Conservation (phyloP, 2,888 invertebrate genomes). For the Troides oblongomaculatus region DNA sequence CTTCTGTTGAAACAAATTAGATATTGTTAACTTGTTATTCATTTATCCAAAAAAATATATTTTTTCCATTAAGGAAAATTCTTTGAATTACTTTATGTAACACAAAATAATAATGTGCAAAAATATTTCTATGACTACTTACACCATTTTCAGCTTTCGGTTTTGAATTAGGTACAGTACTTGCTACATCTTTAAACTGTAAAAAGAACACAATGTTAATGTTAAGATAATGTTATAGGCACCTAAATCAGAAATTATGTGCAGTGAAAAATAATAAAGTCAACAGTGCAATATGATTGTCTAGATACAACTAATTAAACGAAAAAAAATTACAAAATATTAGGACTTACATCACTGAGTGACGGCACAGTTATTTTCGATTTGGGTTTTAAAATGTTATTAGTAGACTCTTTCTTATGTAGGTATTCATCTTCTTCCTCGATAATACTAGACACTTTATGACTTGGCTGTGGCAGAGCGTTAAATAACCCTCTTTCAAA, state of each 20-base stretch:
- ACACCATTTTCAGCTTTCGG: conserved; percentile 64
- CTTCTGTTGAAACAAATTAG: conserved; percentile 62
- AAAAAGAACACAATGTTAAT: conserved; percentile 40
- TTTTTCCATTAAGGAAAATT: neutral
- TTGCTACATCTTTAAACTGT: conserved; percentile 82
- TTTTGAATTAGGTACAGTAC: conserved; percentile 61
- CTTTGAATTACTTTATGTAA: too few relatives aligned
- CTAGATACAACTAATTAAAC: neutral
- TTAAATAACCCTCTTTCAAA: conserved; percentile 52
- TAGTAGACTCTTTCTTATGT: conserved; percentile 75
- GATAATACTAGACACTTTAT: conserved; percentile 48
- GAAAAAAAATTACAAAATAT: too few relatives aligned
- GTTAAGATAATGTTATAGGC: neutral
- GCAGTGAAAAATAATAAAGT: neutral
- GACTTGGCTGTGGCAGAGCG: conserved; percentile 74
- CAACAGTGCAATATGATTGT: neutral
- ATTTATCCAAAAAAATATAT: too few relatives aligned
- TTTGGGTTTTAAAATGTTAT: conserved; percentile 62
- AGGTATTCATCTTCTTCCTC: conserved; percentile 84
- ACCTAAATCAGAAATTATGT: neutral
- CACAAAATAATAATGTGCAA: neutral
- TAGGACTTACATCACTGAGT: conserved; percentile 78
- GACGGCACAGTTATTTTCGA: conserved; percentile 86
- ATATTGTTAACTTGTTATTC: neutral
- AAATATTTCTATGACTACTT: conserved; percentile 6